Evolutionary conservation across 2,888 invertebrate species (phyloP).

Genomic region (Protula sp.): DNA sequence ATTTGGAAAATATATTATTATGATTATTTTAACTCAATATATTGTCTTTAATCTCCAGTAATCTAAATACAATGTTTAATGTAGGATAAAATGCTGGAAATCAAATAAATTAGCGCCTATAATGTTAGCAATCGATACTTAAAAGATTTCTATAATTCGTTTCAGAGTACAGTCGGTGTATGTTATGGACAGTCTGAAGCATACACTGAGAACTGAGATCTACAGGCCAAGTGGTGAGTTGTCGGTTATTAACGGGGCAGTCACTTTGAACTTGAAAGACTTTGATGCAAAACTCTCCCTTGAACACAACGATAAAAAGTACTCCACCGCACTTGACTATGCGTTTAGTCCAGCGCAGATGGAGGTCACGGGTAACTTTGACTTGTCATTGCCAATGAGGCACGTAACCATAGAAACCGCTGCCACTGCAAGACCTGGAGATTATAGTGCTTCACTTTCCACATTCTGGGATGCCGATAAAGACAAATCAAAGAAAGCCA

Average conservation of each 20-base stretch:
- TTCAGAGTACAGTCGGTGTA: too few relatives aligned
- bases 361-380: neutral
- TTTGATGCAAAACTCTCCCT: neutral
- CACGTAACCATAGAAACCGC: neutral
- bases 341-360: neutral
- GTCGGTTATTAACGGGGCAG: neutral
- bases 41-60: too few relatives aligned
- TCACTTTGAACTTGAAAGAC: neutral
- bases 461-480: slow-evolving; percentile 13
- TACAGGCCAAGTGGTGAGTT: neutral
- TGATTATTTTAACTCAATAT: too few relatives aligned
- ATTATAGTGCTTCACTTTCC: slow-evolving; percentile 3
- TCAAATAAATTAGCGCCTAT: too few relatives aligned
- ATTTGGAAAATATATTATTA: too few relatives aligned
- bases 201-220: neutral
- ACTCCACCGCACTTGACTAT: neutral
- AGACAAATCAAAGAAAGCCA: slow-evolving; percentile 6
- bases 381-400: neutral
- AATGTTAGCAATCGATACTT: too few relatives aligned
- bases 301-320: neutral
- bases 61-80: too few relatives aligned
- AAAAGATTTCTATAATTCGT: too few relatives aligned
- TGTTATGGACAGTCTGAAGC: neutral
- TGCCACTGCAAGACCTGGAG: neutral
- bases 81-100: too few relatives aligned